Evolutionary conservation across 2,888 invertebrate genomes (phyloP).

Genomic region (Morpho helenor): DNA sequence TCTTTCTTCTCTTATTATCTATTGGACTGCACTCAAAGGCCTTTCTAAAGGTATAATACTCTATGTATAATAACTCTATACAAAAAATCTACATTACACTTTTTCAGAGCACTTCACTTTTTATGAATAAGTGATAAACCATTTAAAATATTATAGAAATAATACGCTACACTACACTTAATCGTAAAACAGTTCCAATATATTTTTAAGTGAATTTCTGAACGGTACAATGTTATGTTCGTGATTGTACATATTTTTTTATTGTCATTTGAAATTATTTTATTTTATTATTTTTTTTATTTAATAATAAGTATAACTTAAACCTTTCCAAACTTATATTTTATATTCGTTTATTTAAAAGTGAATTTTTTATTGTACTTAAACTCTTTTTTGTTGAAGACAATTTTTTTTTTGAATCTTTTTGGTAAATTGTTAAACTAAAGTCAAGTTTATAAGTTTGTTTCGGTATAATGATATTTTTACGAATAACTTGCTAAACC

Average conservation of each 20-base stretch:
- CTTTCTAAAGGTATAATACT: too few relatives aligned
- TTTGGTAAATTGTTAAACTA: too few relatives aligned
- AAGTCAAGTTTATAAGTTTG: too few relatives aligned
- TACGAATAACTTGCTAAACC: too few relatives aligned
- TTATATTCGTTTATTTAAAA: not conserved
- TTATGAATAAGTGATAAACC: slow-evolving; percentile 25
- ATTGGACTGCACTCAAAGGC: too few relatives aligned
- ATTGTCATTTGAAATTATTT: slow-evolving; percentile 1
- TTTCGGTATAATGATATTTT: too few relatives aligned
- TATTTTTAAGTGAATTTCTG: slow-evolving; percentile 1
- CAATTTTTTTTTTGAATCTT: too few relatives aligned
- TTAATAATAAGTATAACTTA: slow-evolving; percentile 1
- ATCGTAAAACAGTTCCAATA: slow-evolving; percentile 7
- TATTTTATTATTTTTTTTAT: not conserved
- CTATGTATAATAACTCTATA: too few relatives aligned
- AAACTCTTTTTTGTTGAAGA: not conserved
- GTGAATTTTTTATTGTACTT: not conserved
- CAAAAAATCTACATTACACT: too few relatives aligned
- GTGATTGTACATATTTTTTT: slow-evolving; percentile 1
- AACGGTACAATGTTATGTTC: slow-evolving; percentile 3
- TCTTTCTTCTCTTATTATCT: too few relatives aligned
- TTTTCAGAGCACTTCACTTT: too few relatives aligned
- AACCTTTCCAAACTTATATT: not conserved
- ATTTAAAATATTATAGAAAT: slow-evolving; percentile 36
- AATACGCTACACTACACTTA: slow-evolving; percentile 17